Conservation (phyloP, 2,797 vertebrate genomes). For the Discoglossus pictus region DNA sequence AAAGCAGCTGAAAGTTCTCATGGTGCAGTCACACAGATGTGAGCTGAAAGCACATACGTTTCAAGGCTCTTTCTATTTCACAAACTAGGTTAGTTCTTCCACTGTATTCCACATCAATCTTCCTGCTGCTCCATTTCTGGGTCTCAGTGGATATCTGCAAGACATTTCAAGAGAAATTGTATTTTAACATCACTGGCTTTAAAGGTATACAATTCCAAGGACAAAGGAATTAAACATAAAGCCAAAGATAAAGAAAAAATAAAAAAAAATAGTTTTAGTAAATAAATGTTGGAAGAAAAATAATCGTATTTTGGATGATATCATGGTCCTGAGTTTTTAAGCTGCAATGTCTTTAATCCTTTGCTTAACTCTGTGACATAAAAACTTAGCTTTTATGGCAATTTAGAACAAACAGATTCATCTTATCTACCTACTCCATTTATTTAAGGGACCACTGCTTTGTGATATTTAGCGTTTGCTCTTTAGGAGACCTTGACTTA, state of each 20-base stretch:
- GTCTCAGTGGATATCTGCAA: conserved; percentile 70
- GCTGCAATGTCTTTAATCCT: too few relatives aligned
- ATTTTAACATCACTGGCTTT: conserved; percentile 28
- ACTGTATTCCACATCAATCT: conserved; percentile 61
- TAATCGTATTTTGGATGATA: too few relatives aligned
- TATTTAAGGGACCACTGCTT: too few relatives aligned
- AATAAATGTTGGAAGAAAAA: too few relatives aligned
- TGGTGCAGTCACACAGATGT: conserved; percentile 54
- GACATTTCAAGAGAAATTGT: conserved; percentile 56
- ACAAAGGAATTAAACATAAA: too few relatives aligned
- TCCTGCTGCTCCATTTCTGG: conserved; percentile 58
- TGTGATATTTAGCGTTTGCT: too few relatives aligned
- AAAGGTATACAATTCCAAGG: conserved; percentile 7
- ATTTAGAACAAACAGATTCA: too few relatives aligned
- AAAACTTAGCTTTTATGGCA: too few relatives aligned
- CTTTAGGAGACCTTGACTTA: too few relatives aligned
- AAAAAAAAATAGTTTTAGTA: conserved; percentile 23
- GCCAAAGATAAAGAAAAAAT: conserved; percentile 24
- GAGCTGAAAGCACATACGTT: conserved; percentile 16
- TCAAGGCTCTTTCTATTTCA: conserved; percentile 19
- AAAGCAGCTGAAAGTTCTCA: conserved; percentile 76
- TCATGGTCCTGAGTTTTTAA: too few relatives aligned
- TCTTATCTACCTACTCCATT: too few relatives aligned
- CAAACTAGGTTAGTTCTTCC: conserved; percentile 35
- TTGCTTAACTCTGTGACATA: too few relatives aligned